These are phyloP conservation scores for Thaumetopoea pityocampa DNA, from an alignment of 1,140 invertebrate species.

Conservation along the genomic window DNA sequence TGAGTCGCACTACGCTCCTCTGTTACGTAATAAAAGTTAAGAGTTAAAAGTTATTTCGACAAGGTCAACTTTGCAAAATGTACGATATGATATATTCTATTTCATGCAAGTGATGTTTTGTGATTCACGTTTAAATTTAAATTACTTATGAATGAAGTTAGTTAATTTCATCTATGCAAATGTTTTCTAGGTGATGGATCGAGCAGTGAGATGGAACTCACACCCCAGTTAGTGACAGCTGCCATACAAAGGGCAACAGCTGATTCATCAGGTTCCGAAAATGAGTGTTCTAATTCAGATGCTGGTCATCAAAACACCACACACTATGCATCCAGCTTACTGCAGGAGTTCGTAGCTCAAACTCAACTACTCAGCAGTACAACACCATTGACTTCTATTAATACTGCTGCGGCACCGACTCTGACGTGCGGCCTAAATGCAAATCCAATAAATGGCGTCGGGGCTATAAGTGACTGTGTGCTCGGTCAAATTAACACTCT, in stretches of 20 bases:
- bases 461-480: constrained; percentile 60
- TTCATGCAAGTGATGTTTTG: no score
- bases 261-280: constrained; percentile 79
- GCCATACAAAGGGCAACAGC: constrained; percentile 81
- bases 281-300: constrained; percentile 73
- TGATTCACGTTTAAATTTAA: no score
- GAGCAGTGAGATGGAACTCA: constrained; percentile 82
- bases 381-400: constrained; percentile 44
- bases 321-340: constrained; percentile 77
- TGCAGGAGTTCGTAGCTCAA: constrained; percentile 80
- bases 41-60: no score
- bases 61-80: no score
- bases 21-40: no score
- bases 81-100: no score
- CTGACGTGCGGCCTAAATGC: constrained; percentile 42
- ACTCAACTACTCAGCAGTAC: constrained; percentile 78
- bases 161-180: constrained; percentile 15
- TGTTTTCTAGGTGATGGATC: constrained; percentile 74
- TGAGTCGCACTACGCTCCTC: constrained; percentile 21
- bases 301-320: constrained; percentile 62
- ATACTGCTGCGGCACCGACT: constrained; percentile 29
- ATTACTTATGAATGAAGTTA: no score
- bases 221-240: constrained; percentile 81
- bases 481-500: constrained; percentile 64
- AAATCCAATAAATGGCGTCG: constrained; percentile 47